phyloP scores from a whole-genome alignment of 2,113 vertebrate species.

The Theropithecus gelada region DNA sequence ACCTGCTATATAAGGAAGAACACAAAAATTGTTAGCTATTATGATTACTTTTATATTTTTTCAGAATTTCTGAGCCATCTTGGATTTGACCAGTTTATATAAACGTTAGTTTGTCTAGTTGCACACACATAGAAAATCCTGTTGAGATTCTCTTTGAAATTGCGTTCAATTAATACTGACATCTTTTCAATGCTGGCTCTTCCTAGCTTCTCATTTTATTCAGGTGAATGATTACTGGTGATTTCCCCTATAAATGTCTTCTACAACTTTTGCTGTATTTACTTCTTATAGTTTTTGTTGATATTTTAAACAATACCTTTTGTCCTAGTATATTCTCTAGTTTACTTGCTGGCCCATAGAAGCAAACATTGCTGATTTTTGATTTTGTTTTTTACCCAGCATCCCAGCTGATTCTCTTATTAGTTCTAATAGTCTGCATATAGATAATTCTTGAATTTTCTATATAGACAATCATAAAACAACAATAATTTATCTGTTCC shows the following conservation, averaged over 20 bases:
- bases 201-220: not conserved
- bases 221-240: not conserved
- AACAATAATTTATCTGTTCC: not conserved
- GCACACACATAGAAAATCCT: not conserved
- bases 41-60: not conserved
- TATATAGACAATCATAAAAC: not conserved
- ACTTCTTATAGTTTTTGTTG: not conserved
- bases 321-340: not conserved
- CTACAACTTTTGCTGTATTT: not conserved
- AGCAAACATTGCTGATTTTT: not conserved
- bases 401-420: not conserved
- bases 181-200: not conserved
- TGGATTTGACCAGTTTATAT: not conserved
- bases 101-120: not conserved
- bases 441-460: conserved; percentile 7
- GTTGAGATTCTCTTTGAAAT: conserved; percentile 2
- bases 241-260: not conserved
- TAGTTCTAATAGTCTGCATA: not conserved
- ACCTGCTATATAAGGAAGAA: not conserved
- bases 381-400: not conserved
- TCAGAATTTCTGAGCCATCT: not conserved
- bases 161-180: not conserved
- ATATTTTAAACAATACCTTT: not conserved
- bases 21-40: not conserved
- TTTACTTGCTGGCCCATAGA: not conserved